Evolutionary conservation across 92 coral and sea anemone species (phyloP), one percentile per base, ranked within the genome.

Genomic region (Paramuricea clavata): DNA sequence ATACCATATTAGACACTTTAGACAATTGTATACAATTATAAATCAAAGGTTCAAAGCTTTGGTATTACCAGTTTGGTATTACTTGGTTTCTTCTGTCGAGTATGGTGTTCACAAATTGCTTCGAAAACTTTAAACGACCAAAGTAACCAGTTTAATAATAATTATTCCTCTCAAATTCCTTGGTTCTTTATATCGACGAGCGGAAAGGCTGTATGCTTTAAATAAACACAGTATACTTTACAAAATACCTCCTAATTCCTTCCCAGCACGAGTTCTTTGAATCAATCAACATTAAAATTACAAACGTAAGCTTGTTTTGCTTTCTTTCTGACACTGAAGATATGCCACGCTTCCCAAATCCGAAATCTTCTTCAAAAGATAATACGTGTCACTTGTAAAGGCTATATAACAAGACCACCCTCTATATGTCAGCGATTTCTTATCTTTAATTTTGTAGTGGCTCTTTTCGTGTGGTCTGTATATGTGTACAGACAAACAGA

Each of bases 251-350:
- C 62, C 22, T 54, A 54, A 54, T 54, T 54, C 62, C 62, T 19
- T 54, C 62, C 22, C 62, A 54, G 62, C 62, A 54, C 62, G 62
- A 54, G 62, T 54, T 23, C 26, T 54, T 54, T 19, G 62, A 19
- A 19, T 19, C 62, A 19, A 54, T 54, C 27, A 54, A 21, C 25
- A 54, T 23, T 54, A 21, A 54, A 54, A 21, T 54, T 54, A 54
- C 62, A 5, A n/a, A 54, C 62, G 62, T 54, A 2, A 54, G 62
- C 62, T 54, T 54, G 62, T 54, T 54, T 54, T 13, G 6, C 19
- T 21, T 21, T 21, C 19, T 12, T 47, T 47, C 7, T 47, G 54
- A 1, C 54, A 10, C n/a, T n/a, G n/a, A 17, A 15, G 13, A 17
- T 47, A 6, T 15, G 16, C 54, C 54, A 10, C 42, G 42, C 3